A percentile compares a stretch with the other conserved stretches of the same genome.
These are phyloP conservation scores for Tangara arthus DNA, from an alignment of 2,797 vertebrate genomes.

Conservation along the genomic window DNA sequence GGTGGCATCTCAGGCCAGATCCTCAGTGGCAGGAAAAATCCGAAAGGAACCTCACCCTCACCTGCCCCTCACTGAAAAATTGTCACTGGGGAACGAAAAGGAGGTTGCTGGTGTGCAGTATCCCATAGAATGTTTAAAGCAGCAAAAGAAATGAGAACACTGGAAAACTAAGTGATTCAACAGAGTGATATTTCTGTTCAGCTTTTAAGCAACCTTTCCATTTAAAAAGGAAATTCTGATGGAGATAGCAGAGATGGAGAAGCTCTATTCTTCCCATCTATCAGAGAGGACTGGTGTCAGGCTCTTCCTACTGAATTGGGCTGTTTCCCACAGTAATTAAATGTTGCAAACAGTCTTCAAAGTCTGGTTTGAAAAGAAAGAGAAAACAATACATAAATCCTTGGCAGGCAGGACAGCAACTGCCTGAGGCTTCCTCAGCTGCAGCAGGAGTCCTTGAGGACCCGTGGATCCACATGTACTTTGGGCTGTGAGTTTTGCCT, in stretches of 20 bases:
- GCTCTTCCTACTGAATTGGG: neutral
- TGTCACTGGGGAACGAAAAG: rapidly evolving
- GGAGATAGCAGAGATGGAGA: neutral
- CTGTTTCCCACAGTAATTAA: neutral
- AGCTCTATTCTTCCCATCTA: neutral
- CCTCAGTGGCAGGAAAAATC: neutral
- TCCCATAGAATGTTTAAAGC: neutral
- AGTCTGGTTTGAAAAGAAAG: neutral
- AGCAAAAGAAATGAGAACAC: neutral
- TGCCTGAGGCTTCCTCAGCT: constrained; percentile 48
- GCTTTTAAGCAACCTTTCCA: neutral
- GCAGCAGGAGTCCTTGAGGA: neutral
- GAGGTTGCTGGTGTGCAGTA: neutral
- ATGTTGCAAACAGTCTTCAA: neutral
- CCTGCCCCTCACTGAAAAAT: rapidly evolving
- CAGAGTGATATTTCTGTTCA: neutral
- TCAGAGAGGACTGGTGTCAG: neutral
- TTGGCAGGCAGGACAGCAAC: constrained; percentile 2
- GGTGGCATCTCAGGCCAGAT: neutral
- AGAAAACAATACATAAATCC: neutral
- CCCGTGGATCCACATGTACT: neutral
- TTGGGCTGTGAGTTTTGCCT: constrained; percentile 39
- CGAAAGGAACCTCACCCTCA: rapidly evolving
- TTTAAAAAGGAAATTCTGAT: neutral
- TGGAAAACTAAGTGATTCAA: neutral